These are phyloP conservation scores for Vespertilio murinus DNA, from an alignment of 2,797 vertebrate genomes.

Conservation along the genomic window DNA sequence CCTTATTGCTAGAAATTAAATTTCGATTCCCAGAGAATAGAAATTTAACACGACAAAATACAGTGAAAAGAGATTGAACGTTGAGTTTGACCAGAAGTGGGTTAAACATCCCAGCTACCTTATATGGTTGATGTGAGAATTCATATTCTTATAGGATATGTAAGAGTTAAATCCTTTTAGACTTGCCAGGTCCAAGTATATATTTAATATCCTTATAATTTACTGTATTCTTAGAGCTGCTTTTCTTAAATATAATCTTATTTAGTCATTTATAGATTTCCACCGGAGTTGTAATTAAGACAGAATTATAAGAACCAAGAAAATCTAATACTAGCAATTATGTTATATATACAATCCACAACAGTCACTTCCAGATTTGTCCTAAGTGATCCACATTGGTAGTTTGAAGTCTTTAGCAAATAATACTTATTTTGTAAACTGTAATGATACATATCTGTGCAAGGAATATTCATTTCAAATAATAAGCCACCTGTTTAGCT, in stretches of 20 bases:
- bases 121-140: neutral
- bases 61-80: neutral
- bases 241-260: neutral
- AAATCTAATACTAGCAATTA: neutral
- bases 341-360: neutral
- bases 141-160: neutral
- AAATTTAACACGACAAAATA: neutral
- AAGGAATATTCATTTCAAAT: conserved; percentile 36
- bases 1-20: neutral
- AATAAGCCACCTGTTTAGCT: neutral
- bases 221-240: neutral
- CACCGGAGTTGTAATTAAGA: neutral
- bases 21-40: neutral
- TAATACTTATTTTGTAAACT: too few species aligned
- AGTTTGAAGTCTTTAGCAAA: conserved; percentile 38
- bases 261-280: neutral
- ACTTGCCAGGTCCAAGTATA: neutral
- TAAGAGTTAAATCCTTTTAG: neutral
- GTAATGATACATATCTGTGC: neutral
- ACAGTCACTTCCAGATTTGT: conserved; percentile 28
- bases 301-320: neutral
- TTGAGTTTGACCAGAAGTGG: neutral
- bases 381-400: neutral
- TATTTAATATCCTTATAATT: conserved; percentile 30
- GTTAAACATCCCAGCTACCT: neutral